Percentiles rank a stretch among this genome's conserved stretches.
Evolutionary conservation across 92 coral and sea anemone species (phyloP).

Genomic region (Heteractis magnifica): DNA sequence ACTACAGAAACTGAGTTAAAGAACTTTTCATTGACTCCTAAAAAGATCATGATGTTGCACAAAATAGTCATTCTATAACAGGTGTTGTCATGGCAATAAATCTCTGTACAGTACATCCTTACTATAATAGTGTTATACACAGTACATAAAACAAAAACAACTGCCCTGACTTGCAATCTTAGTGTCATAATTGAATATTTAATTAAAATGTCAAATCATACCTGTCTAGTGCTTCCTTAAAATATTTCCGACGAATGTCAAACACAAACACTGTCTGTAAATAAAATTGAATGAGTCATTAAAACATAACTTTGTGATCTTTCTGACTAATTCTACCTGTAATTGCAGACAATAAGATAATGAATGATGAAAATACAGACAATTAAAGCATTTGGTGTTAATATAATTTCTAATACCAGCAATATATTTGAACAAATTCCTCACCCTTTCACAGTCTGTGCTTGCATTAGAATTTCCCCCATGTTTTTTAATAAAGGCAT

Average conservation of each 20-base stretch:
- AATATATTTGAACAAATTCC: background rate
- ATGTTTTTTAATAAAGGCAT: constrained; percentile 86
- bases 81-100: no score
- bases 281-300: background rate
- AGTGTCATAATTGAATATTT: no score
- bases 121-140: no score
- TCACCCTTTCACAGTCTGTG: constrained; percentile 91
- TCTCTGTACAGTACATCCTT: no score
- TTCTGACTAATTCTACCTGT: no score
- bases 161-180: no score
- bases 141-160: no score
- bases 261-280: constrained; percentile 76
- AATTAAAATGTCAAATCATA: background rate
- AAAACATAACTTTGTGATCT: background rate
- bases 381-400: background rate
- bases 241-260: constrained; percentile 78
- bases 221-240: constrained; percentile 83
- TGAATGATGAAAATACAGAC: background rate
- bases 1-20: no score
- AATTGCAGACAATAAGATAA: no score
- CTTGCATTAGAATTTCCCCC: constrained; percentile 89
- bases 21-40: no score
- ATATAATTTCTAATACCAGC: background rate
- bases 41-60: no score
- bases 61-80: no score